A percentile compares a stretch with the other conserved stretches of the same genome.
Evolutionary conservation across 2,888 invertebrate genomes (phyloP).

Genomic region (Dastarcus helophoroides): DNA sequence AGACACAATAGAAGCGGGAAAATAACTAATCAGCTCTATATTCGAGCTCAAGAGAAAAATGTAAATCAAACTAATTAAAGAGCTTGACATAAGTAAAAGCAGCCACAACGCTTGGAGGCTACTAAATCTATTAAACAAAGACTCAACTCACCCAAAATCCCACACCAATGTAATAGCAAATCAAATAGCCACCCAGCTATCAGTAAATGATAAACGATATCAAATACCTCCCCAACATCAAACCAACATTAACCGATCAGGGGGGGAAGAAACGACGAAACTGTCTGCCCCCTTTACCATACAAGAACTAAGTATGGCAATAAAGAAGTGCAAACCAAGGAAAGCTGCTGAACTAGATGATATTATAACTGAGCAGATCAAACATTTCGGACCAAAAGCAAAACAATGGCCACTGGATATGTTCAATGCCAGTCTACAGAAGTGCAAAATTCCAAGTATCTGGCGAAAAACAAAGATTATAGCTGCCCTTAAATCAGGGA

Average conservation of each 20-base stretch:
- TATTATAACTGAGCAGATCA: conserved; percentile 5
- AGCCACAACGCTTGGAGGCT: conserved; percentile 4
- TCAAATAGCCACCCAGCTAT: conserved; percentile 5
- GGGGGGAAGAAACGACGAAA: conserved; percentile 2
- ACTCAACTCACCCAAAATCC: conserved; percentile 4
- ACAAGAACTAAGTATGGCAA: conserved; percentile 3
- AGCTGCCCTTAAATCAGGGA: conserved; percentile 10
- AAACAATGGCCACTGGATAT: conserved; percentile 3
- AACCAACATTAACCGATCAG: conserved; percentile 4
- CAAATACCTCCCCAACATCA: too few species aligned
- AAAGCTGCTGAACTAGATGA: conserved; percentile 6
- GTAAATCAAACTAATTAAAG: not conserved
- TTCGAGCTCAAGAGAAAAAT: conserved; percentile 4
- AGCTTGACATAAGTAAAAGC: not conserved
- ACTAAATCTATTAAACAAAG: conserved; percentile 4
- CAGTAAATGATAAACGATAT: conserved; percentile 5
- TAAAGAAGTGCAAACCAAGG: conserved; percentile 3
- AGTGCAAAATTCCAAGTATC: conserved; percentile 5
- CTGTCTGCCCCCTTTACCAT: conserved; percentile 2
- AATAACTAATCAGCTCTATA: conserved; percentile 2
- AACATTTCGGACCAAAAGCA: conserved; percentile 6
- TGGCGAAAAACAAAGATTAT: conserved; percentile 8
- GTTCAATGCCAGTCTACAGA: conserved; percentile 3
- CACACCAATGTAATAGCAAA: conserved; percentile 4
- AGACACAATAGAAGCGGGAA: conserved; percentile 2